Evolutionary conservation across 2,797 vertebrate genomes (phyloP).

Genomic region (Cyclopterus lumpus): DNA sequence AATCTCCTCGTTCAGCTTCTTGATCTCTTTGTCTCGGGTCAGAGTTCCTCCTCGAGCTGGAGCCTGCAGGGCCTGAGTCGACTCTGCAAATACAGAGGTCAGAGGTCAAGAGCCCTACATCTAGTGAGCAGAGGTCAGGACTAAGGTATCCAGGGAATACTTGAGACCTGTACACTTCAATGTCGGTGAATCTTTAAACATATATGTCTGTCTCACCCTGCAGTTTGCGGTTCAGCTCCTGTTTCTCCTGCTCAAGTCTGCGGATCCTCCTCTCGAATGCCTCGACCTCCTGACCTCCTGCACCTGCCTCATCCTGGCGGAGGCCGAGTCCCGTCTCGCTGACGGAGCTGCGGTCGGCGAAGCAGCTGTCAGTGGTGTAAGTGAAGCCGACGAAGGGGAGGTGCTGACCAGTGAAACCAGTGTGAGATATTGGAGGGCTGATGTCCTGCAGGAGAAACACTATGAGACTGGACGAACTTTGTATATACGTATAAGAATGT

Average conservation of each 20-base stretch:
- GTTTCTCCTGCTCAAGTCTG: constrained; percentile 94
- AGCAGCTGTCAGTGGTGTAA: constrained; percentile 94
- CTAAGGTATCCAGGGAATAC: not conserved
- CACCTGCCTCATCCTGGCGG: constrained; percentile 48
- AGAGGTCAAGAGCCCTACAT: not conserved
- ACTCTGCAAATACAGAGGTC: constrained; percentile 81
- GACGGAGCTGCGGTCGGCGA: constrained; percentile 70
- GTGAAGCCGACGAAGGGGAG: constrained; percentile 97
- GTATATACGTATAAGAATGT: not conserved
- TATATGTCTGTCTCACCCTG: constrained; percentile 84
- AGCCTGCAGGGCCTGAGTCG: constrained; percentile 89
- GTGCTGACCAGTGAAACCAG: constrained; percentile 95
- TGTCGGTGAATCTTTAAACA: not conserved
- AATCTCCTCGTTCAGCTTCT: constrained; percentile 95
- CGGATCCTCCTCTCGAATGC: constrained; percentile 91
- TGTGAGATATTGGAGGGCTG: constrained; percentile 89
- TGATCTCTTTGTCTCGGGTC: constrained; percentile 92
- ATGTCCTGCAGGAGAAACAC: constrained; percentile 85
- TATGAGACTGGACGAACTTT: not conserved
- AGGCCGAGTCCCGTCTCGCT: constrained; percentile 37
- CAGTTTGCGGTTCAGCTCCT: constrained; percentile 91
- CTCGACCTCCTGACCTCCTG: constrained; percentile 83
- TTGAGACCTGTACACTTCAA: not conserved
- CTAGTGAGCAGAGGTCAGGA: not conserved
- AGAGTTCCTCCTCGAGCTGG: constrained; percentile 84